Base-by-base conservation (phyloP, 2,888 invertebrate genomes). In the Hermaeophaga mercurialis region DNA sequence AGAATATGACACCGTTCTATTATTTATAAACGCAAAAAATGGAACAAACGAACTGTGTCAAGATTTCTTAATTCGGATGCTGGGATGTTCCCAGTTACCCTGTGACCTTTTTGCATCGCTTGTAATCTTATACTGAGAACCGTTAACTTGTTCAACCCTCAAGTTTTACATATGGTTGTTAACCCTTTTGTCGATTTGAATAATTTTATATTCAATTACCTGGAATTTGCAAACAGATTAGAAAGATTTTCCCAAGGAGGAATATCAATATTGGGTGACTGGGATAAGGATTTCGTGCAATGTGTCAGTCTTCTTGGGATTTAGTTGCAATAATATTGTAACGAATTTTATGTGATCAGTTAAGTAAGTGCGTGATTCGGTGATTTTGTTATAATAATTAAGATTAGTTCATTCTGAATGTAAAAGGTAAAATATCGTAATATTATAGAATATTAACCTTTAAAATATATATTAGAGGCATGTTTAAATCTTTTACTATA, bases 31-130 rank as follows among this genome's bases (percentile, higher is more conserved):
- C 70, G 69, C 74, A 73, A 75, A 75, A 77, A 77, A 73, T 74
- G 72, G 74, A 77, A 74, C 76, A 77, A 77, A 77, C 77, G 76
- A 77, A 78, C 76, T 77, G 78, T 77, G 76, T 76, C 77, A 76
- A 78, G 76, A 77, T 77, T 69, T 73, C 75, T 70, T 67, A 64
- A 63, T 66, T 60, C 61, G 59, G 64, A 66, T 60, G 56, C 61
- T 59, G 56, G 57, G 59, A 58, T 58, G 57, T 58, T 55, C 61
- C 61, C 56, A 43, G 54, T 61, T 43, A 47, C 55, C 64, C 61
- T 59, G 63, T 66, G 70, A 70, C 70, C 70, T 70, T 70, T 70
- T 68, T 70, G 68, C 70, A 69, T 70, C 69, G 68, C 68, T 70
- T 70, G 69, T 65, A 68, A 70, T 68, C 67, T 66, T 68, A 70